These are phyloP conservation scores for Reticulitermes speratus DNA, from an alignment of 1,140 invertebrate species.

Conservation along the genomic window DNA sequence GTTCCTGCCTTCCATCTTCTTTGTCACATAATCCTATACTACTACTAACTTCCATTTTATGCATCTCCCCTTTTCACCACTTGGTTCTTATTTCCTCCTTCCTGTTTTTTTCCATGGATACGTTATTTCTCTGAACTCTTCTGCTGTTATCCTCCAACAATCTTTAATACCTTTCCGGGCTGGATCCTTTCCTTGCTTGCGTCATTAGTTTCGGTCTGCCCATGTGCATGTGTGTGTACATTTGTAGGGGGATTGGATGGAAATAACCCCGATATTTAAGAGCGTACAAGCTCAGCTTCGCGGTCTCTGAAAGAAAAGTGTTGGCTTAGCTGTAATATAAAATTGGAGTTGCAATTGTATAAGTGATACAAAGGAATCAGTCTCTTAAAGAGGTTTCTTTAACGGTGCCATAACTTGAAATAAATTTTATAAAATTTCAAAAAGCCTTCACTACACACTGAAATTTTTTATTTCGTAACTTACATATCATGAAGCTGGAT, in stretches of 20 bases:
- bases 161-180: not conserved
- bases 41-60: not conserved
- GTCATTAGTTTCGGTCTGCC: not conserved
- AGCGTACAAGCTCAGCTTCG: not conserved
- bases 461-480: too few species aligned
- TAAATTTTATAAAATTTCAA: too few species aligned
- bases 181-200: not conserved
- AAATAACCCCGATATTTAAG: not conserved
- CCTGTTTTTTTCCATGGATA: not conserved
- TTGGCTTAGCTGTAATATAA: constrained; percentile 11
- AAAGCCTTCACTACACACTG: too few species aligned
- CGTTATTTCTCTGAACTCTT: not conserved
- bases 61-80: not conserved
- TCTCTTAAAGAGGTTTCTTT: too few species aligned
- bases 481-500: too few species aligned
- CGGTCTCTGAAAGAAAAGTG: not conserved
- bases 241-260: not conserved
- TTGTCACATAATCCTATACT: not conserved
- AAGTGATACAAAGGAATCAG: not conserved
- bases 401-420: too few species aligned
- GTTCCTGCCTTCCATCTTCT: not conserved
- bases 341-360: not conserved
- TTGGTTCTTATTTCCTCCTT: not conserved
- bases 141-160: not conserved
- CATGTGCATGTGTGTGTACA: not conserved